Evolutionary conservation across 2,888 invertebrate genomes (phyloP), one percentile per base, ranked within the genome.

Genomic region (Carcina quercana): DNA sequence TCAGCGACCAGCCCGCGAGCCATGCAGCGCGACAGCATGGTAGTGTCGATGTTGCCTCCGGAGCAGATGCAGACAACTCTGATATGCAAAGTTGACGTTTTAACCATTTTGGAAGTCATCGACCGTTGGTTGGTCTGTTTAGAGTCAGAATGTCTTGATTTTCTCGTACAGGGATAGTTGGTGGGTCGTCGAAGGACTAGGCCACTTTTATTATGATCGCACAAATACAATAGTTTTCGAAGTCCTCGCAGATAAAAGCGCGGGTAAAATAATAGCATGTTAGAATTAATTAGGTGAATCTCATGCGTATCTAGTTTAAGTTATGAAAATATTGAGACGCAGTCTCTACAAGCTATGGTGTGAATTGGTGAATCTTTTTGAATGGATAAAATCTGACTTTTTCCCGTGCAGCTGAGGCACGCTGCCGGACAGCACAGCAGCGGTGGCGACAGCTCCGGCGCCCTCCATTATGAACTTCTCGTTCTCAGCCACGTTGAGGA

Each of bases 391-490:
- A n/a, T n/a, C 67, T 59, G 47, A 94, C 93, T 88, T 92, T 76
- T 95, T 95, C 17, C 91, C 92, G 47, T 86, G 86, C 7, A 95
- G 86, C 50, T 96, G 94, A 3, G 93, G 91, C 24, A 95, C 75
- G 30, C 90, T 87, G 1, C 93, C 94, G 0, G 92, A 89, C 50
- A 96, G 80, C 50, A 96, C 89, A 15, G 95, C 96, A 0, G 95
- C 96, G 7, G 96, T 75, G 0, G 93, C 92, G 2, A 91, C 88
- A 0, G 95, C 96, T 0, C 95, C 96, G 1, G 94, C 96, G 1
- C 96, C 96, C 64, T 96, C 96, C 11, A 96, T 94, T 7, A 96
- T 94, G 48, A 92, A 93, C 64, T 96, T 95, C 68, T 95, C 95
- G 44, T 89, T 85, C 62, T 95, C 95, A 5, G 93, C 89, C 34